Evolutionary conservation across 1,140 invertebrate genomes (phyloP), one percentile per base, ranked within the genome.

Genomic region (Metopolophium dirhodum): DNA sequence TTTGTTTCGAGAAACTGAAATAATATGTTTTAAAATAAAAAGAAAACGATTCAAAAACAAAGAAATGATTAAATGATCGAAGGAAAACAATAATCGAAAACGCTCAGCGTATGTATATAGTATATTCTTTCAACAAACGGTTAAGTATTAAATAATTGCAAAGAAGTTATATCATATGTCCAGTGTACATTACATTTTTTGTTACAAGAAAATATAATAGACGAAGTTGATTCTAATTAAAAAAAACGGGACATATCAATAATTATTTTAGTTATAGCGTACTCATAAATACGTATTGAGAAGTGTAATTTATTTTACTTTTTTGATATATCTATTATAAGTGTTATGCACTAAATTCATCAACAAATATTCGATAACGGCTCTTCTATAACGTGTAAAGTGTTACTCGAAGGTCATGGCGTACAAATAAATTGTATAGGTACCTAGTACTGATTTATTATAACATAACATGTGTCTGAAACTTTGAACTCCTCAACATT

Each of bases 21-120:
- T 91, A 77, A 47, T 91, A 82, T 30, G 57, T 68, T 68, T 47
- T 91, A 91, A 91, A 89, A 89, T 57, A 57, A 54, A 89, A 57
- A 90, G 37, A 45, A 45, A 61, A 45, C 37, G 57, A 68, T 90
- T 30, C 22, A 14, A 23, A 7, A n/a, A 88, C 47, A 47, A 86
- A 49, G 30, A 77, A n/a, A n/a, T 77, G 61, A n/a, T 77, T 77
- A 77, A 77, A 77, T 77, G 61, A 77, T 77, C 30, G 61, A 77
- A n/a, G n/a, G 14, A 77, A 77, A 77, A 77, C 61, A 77, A 77
- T n/a, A 77, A 77, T 77, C n/a, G 30, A n/a, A 77, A 77, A 77
- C 30, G n/a, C 4, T 77, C n/a, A 1, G 14, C 7, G 14, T n/a
- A n/a, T n/a, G 30, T n/a, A 77, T 77, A 26, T 57, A n/a, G 61